A percentile compares a stretch with the other conserved stretches of the same genome.
Conservation (phyloP, 2,888 invertebrate genomes). For the Pilophorus perplexus region DNA sequence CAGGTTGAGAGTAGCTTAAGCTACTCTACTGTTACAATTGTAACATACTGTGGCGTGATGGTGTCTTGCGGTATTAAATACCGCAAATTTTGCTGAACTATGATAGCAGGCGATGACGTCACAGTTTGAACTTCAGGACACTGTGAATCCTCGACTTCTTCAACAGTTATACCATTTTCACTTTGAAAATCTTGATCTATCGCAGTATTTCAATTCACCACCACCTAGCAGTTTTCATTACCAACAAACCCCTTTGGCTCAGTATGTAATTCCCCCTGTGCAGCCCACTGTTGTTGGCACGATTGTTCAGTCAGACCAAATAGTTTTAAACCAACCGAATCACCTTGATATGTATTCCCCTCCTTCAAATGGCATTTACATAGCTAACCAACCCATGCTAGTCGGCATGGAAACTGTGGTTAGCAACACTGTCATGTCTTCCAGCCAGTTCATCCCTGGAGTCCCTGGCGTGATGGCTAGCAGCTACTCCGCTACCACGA, state of each 20-base stretch:
- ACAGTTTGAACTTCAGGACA: neutral
- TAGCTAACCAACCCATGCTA: slow-evolving; percentile 65
- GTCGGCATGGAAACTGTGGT: slow-evolving; percentile 83
- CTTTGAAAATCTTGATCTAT: slow-evolving; percentile 3
- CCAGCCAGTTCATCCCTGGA: slow-evolving; percentile 75
- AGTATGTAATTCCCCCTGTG: slow-evolving; percentile 44
- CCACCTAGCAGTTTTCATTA: slow-evolving; percentile 59
- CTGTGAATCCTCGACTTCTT: slow-evolving; percentile 4
- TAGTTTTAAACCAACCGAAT: slow-evolving; percentile 45
- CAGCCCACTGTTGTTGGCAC: slow-evolving; percentile 55
- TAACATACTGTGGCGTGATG: slow-evolving; percentile 64
- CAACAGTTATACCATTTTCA: slow-evolving; percentile 12
- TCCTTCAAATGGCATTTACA: slow-evolving; percentile 53
- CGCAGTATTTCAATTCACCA: slow-evolving; percentile 74
- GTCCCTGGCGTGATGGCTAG: slow-evolving; percentile 78
- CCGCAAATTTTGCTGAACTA: slow-evolving; percentile 70
- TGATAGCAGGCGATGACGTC: slow-evolving; percentile 60
- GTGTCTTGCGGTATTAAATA: slow-evolving; percentile 60
- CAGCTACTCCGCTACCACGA: slow-evolving; percentile 79
- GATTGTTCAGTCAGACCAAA: slow-evolving; percentile 61
- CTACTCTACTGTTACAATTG: too few species aligned
- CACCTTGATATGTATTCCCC: slow-evolving; percentile 62
- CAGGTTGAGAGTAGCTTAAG: slow-evolving; percentile 60
- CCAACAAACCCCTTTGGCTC: slow-evolving; percentile 52
- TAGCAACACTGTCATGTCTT: slow-evolving; percentile 83